Conservation (phyloP, 2,888 invertebrate species). For the Leucozona laternaria region DNA sequence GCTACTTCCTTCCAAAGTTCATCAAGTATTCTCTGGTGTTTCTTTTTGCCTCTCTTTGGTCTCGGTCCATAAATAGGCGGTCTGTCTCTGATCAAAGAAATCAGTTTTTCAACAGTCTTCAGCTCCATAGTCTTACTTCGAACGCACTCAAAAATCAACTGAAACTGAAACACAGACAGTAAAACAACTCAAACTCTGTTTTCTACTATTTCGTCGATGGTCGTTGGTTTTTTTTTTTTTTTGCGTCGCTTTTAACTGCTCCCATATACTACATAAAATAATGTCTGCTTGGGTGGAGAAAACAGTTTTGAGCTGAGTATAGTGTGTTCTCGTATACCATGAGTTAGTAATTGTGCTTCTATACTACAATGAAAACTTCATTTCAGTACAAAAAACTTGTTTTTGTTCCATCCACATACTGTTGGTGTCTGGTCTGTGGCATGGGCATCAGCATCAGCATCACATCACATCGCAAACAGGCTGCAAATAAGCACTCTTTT, state of each 20-base stretch:
- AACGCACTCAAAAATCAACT: conserved; percentile 47
- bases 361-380: not conserved
- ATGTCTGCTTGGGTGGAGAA: conserved; percentile 22
- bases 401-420: conserved; percentile 7
- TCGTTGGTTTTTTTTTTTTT: conserved; percentile 19
- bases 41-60: conserved; percentile 14
- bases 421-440: not conserved
- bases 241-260: not conserved
- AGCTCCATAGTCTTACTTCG: conserved; percentile 39
- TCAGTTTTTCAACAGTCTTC: conserved; percentile 24
- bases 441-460: too few relatives aligned
- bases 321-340: not conserved
- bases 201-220: conserved; percentile 30
- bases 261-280: not conserved
- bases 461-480: not conserved
- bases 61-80: conserved; percentile 34
- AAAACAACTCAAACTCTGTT: conserved; percentile 22
- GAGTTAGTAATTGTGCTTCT: conserved; percentile 7
- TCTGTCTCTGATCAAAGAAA: conserved; percentile 35
- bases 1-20: conserved; percentile 45
- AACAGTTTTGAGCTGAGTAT: conserved; percentile 21
- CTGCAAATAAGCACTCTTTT: not conserved
- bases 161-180: not conserved
- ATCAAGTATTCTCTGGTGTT: conserved; percentile 28
- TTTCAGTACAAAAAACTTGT: conserved; percentile 8